Percentiles rank a stretch among this genome's conserved stretches.
phyloP scores from a whole-genome alignment of 2,797 vertebrate genomes.

The Meriones psammophilus region DNA sequence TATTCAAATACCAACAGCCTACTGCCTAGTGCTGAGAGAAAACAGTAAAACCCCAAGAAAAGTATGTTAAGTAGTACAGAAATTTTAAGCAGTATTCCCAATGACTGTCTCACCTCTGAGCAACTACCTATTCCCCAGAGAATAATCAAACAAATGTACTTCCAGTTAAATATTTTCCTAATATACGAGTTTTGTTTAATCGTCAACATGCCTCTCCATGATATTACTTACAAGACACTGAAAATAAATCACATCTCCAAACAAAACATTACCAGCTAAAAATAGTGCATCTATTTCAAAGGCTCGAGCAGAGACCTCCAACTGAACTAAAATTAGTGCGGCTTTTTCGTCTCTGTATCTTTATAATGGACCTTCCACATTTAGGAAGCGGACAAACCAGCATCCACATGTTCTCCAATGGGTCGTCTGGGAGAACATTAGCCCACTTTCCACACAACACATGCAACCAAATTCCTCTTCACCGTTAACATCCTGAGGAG shows the following conservation, averaged over 20 bases:
- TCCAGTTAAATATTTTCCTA: conserved; percentile 51
- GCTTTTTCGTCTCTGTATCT: background rate
- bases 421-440: background rate
- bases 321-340: conserved; percentile 64
- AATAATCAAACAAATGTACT: conserved; percentile 44
- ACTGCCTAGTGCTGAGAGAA: conserved; percentile 29
- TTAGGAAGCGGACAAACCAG: background rate
- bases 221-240: conserved; percentile 70
- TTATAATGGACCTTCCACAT: conserved; percentile 17
- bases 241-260: conserved; percentile 69
- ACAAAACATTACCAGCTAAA: conserved; percentile 74
- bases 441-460: background rate
- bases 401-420: background rate
- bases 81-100: conserved; percentile 60
- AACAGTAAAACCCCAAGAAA: conserved; percentile 68
- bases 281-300: conserved; percentile 67
- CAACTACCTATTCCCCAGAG: conserved; percentile 40
- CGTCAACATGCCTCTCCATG: conserved; percentile 3
- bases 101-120: conserved; percentile 39
- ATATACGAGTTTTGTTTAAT: background rate
- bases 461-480: conserved; percentile 18
- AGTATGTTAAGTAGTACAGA: conserved; percentile 59
- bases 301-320: conserved; percentile 57
- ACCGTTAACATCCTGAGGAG: background rate
- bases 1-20: conserved; percentile 57